Evolutionary conservation across 2,888 invertebrate species (phyloP).

Genomic region (Bugulina stolonifera): DNA sequence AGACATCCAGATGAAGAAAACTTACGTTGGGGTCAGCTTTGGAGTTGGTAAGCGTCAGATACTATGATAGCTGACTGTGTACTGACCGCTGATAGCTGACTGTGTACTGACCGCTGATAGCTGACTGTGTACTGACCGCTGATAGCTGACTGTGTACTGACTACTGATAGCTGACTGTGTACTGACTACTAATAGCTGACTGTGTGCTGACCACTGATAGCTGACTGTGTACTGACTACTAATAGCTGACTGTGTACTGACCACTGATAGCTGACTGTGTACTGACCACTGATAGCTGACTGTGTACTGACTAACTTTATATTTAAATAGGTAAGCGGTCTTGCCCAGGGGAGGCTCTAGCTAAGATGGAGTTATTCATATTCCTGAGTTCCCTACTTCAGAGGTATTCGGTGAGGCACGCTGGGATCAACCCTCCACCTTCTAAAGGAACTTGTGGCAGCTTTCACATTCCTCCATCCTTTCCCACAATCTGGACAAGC

Average conservation of each 20-base stretch:
- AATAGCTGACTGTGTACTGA: too few relatives aligned
- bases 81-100: too few relatives aligned
- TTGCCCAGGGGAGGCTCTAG: conserved; percentile 12
- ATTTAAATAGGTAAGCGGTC: background rate
- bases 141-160: too few relatives aligned
- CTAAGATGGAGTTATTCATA: conserved; percentile 12
- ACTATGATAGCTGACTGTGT: background rate
- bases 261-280: too few relatives aligned
- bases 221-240: too few relatives aligned
- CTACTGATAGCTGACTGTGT: too few relatives aligned
- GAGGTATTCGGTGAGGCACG: background rate
- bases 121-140: too few relatives aligned
- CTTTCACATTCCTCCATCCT: background rate
- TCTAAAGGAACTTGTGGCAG: conserved; percentile 11
- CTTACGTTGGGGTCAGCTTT: background rate
- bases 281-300: too few relatives aligned
- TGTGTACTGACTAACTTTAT: too few relatives aligned
- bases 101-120: too few relatives aligned
- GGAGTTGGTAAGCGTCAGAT: conserved; percentile 7
- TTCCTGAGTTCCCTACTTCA: background rate
- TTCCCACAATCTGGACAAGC: background rate
- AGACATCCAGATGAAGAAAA: conserved; percentile 2
- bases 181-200: too few relatives aligned
- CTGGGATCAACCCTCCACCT: background rate
- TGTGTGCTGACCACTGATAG: too few relatives aligned